phyloP scores from a whole-genome alignment of 2,888 invertebrate genomes.

The Dioctria rufipes region DNA sequence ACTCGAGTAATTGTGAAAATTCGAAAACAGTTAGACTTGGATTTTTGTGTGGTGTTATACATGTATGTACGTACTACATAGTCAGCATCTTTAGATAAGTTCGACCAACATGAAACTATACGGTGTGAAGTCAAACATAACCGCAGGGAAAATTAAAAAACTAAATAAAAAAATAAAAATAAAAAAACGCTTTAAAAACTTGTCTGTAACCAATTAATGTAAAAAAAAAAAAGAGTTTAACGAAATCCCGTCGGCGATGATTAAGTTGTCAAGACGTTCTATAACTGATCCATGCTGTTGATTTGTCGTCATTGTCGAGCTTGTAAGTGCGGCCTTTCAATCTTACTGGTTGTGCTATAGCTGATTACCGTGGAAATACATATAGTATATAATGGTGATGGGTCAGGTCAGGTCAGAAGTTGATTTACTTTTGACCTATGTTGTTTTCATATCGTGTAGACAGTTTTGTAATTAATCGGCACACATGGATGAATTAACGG shows the following conservation, averaged over 20 bases:
- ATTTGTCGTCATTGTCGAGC: neutral
- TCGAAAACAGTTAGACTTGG: constrained; percentile 11
- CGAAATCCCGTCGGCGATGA: constrained; percentile 4
- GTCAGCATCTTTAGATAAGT: neutral
- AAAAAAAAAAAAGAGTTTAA: neutral
- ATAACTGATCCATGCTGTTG: neutral
- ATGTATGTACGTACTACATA: neutral
- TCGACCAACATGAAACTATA: neutral
- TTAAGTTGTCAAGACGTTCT: constrained; percentile 11
- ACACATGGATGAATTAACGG: no score
- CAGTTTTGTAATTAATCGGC: neutral
- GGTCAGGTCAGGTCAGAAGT: neutral
- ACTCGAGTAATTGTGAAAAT: constrained; percentile 13
- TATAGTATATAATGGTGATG: neutral
- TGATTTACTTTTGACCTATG: constrained; percentile 9
- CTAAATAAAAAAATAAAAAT: neutral
- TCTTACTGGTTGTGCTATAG: neutral
- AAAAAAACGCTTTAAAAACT: neutral
- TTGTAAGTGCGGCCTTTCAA: neutral
- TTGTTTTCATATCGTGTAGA: neutral
- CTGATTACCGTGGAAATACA: constrained; percentile 6
- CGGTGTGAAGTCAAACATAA: neutral
- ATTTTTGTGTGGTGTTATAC: neutral
- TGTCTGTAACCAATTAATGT: constrained; percentile 5
- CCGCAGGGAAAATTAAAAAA: neutral